Evolutionary conservation across 2,113 vertebrate genomes (phyloP).

Genomic region (Uria lomvia): DNA sequence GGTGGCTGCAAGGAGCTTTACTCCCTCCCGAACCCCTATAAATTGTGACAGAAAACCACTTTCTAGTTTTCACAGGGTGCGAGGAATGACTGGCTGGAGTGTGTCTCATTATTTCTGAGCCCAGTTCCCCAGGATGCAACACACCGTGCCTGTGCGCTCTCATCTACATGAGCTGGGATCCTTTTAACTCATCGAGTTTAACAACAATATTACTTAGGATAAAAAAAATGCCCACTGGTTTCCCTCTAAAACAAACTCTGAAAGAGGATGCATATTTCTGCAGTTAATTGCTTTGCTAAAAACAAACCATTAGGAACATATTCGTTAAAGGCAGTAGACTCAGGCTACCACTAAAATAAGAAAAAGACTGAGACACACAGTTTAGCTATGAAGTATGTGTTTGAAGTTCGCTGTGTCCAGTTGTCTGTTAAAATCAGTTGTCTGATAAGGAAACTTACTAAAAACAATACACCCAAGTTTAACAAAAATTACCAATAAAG

Average conservation of each 20-base stretch:
- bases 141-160: background rate
- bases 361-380: background rate
- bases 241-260: background rate
- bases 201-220: background rate
- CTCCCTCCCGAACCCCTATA: background rate
- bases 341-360: background rate
- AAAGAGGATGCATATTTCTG: background rate
- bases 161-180: background rate
- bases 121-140: background rate
- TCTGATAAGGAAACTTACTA: background rate
- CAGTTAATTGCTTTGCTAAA: background rate
- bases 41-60: background rate
- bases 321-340: background rate
- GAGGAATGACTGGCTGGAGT: background rate
- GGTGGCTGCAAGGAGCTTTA: background rate
- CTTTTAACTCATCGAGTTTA: background rate
- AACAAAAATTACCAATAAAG: background rate
- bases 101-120: background rate
- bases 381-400: background rate
- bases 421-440: background rate
- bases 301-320: background rate
- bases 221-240: background rate
- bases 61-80: background rate
- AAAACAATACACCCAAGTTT: background rate
- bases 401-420: background rate